These are phyloP conservation scores for Mirounga angustirostris DNA, from an alignment of 2,113 vertebrate species.

Conservation along the genomic window DNA sequence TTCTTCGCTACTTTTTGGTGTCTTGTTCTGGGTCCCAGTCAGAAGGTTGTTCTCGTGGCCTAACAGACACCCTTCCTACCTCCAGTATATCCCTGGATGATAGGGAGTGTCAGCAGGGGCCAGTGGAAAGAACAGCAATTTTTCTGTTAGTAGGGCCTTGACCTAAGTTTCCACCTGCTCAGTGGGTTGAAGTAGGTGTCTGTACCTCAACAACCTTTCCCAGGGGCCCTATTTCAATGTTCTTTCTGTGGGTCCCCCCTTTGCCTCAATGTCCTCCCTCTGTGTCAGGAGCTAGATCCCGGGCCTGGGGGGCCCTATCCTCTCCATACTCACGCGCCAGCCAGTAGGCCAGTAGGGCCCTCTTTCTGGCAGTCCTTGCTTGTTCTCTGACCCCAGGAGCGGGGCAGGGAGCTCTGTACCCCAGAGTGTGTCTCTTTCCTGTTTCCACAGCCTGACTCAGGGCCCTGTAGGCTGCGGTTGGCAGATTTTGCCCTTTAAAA, in stretches of 20 bases:
- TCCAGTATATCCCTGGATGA: not conserved
- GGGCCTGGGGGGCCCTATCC: not conserved
- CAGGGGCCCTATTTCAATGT: not conserved
- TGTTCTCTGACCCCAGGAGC: fast-evolving
- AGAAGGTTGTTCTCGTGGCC: not conserved
- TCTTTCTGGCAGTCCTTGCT: not conserved
- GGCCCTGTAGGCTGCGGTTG: not conserved
- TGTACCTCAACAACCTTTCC: not conserved
- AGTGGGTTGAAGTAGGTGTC: not conserved
- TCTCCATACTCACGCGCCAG: not conserved
- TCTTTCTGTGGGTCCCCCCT: not conserved
- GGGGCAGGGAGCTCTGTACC: fast-evolving
- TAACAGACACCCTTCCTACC: not conserved
- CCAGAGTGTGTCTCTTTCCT: conserved; percentile 14
- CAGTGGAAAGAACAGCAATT: not conserved
- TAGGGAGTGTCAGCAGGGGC: not conserved
- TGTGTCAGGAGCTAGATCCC: not conserved
- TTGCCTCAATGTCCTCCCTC: not conserved
- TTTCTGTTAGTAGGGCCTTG: not conserved
- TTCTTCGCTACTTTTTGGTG: not conserved
- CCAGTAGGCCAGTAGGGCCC: not conserved
- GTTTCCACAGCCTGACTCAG: not conserved
- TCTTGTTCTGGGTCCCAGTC: not conserved
- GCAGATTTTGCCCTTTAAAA: not conserved
- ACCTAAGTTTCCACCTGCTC: not conserved